phyloP scores from a whole-genome alignment of 2,888 invertebrate species.

The Hecatera dysodea region DNA sequence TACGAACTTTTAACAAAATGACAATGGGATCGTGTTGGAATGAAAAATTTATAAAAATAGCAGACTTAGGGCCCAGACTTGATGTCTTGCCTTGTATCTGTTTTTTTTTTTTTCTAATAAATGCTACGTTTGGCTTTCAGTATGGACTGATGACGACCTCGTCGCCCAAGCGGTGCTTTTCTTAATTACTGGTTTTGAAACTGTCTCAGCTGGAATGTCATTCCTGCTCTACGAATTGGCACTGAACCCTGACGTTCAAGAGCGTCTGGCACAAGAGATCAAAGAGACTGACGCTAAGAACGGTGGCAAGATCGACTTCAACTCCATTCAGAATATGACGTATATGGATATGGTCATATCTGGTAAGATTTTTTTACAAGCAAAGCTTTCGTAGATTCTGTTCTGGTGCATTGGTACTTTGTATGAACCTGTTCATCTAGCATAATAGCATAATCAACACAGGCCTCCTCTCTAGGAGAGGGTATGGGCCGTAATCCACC shows the following conservation, averaged over 20 bases:
- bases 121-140: slow-evolving; percentile 61
- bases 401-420: no score
- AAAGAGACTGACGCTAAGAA: slow-evolving; percentile 81
- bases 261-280: slow-evolving; percentile 89
- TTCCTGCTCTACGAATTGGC: slow-evolving; percentile 91
- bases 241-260: slow-evolving; percentile 90
- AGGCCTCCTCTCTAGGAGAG: no score
- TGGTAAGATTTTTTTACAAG: slow-evolving; percentile 72
- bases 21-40: no score
- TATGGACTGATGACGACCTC: slow-evolving; percentile 83
- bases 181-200: slow-evolving; percentile 91
- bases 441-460: no score
- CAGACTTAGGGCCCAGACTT: no score
- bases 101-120: background rate
- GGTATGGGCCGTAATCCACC: no score
- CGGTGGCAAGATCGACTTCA: slow-evolving; percentile 86
- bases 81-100: no score
- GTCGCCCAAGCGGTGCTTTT: slow-evolving; percentile 88
- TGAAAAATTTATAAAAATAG: background rate
- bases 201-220: slow-evolving; percentile 83
- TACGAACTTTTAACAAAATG: no score
- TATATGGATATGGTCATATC: slow-evolving; percentile 92
- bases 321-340: slow-evolving; percentile 88
- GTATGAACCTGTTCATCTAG: background rate
- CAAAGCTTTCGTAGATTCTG: background rate